Conservation (phyloP, 2,888 invertebrate species). For the Ommatoiulus sabulosus region DNA sequence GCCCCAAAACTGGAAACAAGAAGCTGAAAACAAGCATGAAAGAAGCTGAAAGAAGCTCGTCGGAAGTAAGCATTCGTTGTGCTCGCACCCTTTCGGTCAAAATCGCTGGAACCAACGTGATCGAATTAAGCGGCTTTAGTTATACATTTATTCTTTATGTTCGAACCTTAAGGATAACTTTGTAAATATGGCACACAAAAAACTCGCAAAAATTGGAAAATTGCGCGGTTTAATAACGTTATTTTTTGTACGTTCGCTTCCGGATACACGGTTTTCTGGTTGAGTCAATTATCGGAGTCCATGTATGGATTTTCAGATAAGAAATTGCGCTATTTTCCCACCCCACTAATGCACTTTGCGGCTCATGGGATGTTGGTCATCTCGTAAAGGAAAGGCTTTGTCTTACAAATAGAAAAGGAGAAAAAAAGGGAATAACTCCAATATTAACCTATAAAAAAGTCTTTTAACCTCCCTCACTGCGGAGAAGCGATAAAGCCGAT, state of each 20-base stretch:
- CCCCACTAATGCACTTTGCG: neutral
- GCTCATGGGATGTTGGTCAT: neutral
- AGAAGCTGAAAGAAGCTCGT: too few species aligned
- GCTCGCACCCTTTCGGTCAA: too few species aligned
- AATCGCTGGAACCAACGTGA: too few species aligned
- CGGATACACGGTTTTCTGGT: neutral
- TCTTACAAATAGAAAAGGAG: neutral
- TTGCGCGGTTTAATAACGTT: neutral
- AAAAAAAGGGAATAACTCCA: neutral
- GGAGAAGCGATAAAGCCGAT: neutral
- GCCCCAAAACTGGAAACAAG: too few species aligned
- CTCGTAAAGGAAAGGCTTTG: neutral
- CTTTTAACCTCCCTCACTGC: neutral
- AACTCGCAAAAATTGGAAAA: neutral
- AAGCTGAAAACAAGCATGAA: too few species aligned
- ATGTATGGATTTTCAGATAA: constrained; percentile 10
- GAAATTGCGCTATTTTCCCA: neutral
- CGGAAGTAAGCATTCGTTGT: too few species aligned
- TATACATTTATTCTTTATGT: neutral
- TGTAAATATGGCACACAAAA: neutral
- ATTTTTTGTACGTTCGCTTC: neutral
- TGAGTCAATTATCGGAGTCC: neutral
- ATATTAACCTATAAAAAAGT: constrained; percentile 3
- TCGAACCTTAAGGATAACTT: neutral
- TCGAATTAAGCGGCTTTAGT: too few species aligned